Percentiles rank a stretch among this genome's conserved stretches.
Conservation (phyloP, 1,140 invertebrate species). For the Micrasema longulum region DNA sequence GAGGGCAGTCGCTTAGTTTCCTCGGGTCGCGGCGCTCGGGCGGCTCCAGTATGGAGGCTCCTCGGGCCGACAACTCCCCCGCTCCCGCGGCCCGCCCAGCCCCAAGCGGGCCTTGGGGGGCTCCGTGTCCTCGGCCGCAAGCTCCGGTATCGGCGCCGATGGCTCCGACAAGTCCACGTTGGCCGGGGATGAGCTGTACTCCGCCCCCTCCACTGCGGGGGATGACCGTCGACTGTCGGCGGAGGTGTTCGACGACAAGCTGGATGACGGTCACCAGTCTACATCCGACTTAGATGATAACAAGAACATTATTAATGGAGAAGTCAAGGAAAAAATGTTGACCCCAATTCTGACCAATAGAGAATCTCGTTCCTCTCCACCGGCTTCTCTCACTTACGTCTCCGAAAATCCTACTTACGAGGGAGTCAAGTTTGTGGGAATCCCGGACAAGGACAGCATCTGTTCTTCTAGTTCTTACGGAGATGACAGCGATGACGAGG, state of each 20-base stretch:
- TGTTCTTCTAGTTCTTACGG: constrained; percentile 62
- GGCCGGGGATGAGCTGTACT: constrained; percentile 52
- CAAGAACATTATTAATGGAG: constrained; percentile 40
- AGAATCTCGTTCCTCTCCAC: constrained; percentile 14
- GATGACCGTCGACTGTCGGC: constrained; percentile 55
- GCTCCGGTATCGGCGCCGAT: constrained; percentile 56
- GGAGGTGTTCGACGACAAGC: constrained; percentile 55
- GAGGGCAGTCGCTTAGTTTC: constrained; percentile 2
- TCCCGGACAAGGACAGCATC: constrained; percentile 68
- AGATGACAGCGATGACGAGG: constrained; percentile 56
- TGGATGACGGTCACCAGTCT: constrained; percentile 11
- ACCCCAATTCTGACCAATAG: constrained; percentile 15
- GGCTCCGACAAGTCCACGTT: constrained; percentile 44
- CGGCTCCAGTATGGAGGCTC: constrained; percentile 60
- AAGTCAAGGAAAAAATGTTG: constrained; percentile 25
- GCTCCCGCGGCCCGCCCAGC: constrained; percentile 49
- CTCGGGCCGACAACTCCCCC: constrained; percentile 57
- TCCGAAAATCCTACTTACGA: constrained; percentile 56
- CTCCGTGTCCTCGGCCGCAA: constrained; percentile 51
- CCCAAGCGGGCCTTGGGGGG: constrained; percentile 14
- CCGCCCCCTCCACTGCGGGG: constrained; percentile 57
- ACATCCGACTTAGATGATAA: constrained; percentile 51
- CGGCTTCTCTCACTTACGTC: constrained; percentile 35
- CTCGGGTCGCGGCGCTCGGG: constrained; percentile 7
- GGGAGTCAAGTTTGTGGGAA: constrained; percentile 66